phyloP scores from a whole-genome alignment of 2,113 vertebrate species.

The Mystacornis crossleyi region DNA sequence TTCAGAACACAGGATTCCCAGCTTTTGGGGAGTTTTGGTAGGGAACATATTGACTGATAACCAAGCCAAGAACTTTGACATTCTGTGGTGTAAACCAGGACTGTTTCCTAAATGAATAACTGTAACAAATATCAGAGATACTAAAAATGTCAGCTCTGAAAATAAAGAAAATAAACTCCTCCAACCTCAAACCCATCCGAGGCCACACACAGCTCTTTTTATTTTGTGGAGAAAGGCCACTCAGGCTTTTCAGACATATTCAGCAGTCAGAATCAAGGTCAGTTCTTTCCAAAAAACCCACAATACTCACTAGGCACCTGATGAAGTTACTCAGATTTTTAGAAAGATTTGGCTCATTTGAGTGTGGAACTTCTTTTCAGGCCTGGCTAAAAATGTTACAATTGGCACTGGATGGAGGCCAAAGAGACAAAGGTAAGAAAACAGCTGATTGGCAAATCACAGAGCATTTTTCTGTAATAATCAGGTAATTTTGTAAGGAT shows the following conservation, averaged over 20 bases:
- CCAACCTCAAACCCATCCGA: background rate
- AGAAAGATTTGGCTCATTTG: background rate
- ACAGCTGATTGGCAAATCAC: background rate
- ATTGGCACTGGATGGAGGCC: background rate
- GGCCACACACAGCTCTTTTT: background rate
- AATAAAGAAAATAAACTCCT: background rate
- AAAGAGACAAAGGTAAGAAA: slow-evolving; percentile 4
- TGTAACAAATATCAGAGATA: background rate
- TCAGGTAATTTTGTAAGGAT: background rate
- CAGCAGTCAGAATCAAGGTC: background rate
- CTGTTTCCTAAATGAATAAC: background rate
- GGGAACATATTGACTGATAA: background rate
- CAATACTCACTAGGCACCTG: background rate
- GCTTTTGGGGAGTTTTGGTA: background rate
- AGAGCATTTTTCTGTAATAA: background rate
- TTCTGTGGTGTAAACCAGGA: background rate
- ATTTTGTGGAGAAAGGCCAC: background rate
- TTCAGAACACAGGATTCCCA: background rate
- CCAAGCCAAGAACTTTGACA: background rate
- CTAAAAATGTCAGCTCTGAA: background rate
- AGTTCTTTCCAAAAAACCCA: background rate
- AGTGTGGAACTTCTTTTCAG: background rate
- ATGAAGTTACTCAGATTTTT: background rate
- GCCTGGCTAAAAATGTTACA: background rate
- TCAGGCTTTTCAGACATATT: background rate